Conservation (phyloP, 2,113 vertebrate genomes). For the Micromys minutus region DNA sequence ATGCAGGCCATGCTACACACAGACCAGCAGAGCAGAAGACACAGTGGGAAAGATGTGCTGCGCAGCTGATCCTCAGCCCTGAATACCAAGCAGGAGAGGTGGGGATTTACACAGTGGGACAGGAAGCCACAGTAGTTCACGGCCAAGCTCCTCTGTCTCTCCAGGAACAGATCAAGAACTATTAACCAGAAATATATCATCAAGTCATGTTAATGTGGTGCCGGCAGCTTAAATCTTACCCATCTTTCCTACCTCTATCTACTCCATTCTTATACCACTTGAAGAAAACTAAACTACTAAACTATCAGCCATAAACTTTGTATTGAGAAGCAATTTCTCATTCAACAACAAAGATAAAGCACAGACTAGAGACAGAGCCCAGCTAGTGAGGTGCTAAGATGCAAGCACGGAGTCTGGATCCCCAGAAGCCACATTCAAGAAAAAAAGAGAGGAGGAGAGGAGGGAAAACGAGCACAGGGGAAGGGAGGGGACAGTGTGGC, state of each 20-base stretch:
- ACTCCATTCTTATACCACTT: neutral
- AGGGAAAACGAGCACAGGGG: neutral
- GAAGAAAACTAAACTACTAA: neutral
- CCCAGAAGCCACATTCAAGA: neutral
- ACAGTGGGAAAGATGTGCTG: neutral
- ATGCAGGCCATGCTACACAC: too few species aligned
- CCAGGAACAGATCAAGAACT: neutral
- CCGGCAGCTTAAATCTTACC: neutral
- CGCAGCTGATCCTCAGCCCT: neutral
- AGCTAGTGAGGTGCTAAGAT: neutral
- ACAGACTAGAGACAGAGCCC: neutral
- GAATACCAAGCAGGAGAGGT: neutral
- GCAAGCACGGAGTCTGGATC: neutral
- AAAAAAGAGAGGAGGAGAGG: too few species aligned
- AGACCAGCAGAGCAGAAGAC: too few species aligned
- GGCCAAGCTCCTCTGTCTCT: neutral
- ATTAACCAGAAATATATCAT: neutral
- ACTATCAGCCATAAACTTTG: neutral
- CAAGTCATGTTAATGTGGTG: neutral
- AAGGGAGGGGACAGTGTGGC: neutral
- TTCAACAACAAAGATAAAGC: neutral
- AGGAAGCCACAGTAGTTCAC: neutral
- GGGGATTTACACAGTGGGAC: neutral
- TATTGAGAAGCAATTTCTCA: neutral
- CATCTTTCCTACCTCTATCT: too few species aligned